Evolutionary conservation across 1,140 invertebrate species (phyloP).

Genomic region (Trachelipus rathkii): DNA sequence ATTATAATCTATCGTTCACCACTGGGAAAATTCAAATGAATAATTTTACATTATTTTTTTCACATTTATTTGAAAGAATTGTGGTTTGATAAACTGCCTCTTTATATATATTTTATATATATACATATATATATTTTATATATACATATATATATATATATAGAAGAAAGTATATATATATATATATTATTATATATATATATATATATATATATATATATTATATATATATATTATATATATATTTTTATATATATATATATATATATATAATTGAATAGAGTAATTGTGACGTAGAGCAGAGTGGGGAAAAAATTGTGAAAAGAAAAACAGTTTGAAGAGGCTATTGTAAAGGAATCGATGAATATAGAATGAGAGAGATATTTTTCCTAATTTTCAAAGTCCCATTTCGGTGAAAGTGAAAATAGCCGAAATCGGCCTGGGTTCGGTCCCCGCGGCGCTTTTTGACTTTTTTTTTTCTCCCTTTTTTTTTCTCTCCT

Average conservation of each 20-base stretch:
- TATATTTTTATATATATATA: constrained; percentile 25
- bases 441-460: background rate
- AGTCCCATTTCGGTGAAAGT: background rate
- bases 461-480: background rate
- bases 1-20: no score
- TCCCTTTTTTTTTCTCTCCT: background rate
- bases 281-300: background rate
- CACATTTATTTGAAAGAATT: no score
- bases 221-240: constrained; percentile 22
- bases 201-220: background rate
- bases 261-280: background rate
- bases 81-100: background rate
- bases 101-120: background rate
- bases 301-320: background rate
- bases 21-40: no score
- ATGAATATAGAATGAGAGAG: constrained; percentile 1
- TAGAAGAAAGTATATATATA: background rate
- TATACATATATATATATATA: background rate
- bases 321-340: background rate
- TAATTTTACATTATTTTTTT: no score
- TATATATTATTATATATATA: background rate
- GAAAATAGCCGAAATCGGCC: constrained; percentile 4
- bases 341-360: constrained; percentile 1
- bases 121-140: background rate
- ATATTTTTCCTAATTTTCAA: constrained; percentile 6